Evolutionary conservation across 2,888 invertebrate species (phyloP), one percentile per base, ranked within the genome.

Genomic region (Carcina quercana): DNA sequence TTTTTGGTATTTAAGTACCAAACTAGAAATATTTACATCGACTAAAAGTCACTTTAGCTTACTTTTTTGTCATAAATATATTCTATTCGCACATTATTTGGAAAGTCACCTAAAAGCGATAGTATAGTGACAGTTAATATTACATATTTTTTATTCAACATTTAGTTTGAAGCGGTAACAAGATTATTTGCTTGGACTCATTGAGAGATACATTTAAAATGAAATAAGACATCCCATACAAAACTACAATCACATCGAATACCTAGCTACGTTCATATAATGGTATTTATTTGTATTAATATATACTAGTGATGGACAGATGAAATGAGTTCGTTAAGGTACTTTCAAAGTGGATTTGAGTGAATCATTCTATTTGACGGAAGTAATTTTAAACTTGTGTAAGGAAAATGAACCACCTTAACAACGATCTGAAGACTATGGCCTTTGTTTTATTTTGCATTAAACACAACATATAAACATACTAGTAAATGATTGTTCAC

Each of bases 51-150:
- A 65, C 59, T 66, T 67, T 74, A 71, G 69, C 67, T 66, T 70
- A 69, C 55, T 52, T 60, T 61, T 53, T 59, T 61, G 50, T 60
- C 59, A 58, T 60, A 53, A 29, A 54, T 45, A 53, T 29, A 54
- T 45, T 51, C 58, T 58, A 43, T 53, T 55, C 51, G 56, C 54
- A 55, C 47, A 46, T 53, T 49, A 62, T 59, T 59, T 51, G 48
- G 60, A 66, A 62, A 59, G 69, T 75, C 74, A 68, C 68, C 69
- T 74, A 72, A 34, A 79, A 79, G 78, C 78, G 59, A 70, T 66
- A 74, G 58, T 65, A 67, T 47, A 66, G 68, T 71, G 71, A 72
- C 66, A 48, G 59, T 57, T 57, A 45, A 59, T 53, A 59, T 64
- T 64, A 12, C 50, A n/a, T n/a, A n/a, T 24, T 11, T 10, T 11